These are phyloP conservation scores for Eupithecia insigniata DNA, from an alignment of 2,888 invertebrate genomes.

Conservation along the genomic window DNA sequence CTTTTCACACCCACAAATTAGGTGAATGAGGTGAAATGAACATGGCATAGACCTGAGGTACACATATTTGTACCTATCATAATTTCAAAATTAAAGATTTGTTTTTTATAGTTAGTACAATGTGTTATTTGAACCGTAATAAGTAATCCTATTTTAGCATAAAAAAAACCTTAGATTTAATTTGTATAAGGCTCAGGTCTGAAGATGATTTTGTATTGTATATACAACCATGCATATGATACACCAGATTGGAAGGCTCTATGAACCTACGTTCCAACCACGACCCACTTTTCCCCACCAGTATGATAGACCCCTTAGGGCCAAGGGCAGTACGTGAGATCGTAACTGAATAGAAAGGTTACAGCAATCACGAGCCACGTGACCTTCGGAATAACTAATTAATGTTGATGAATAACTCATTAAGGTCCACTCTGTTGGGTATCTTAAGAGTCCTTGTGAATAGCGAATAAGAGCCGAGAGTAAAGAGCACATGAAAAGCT, in stretches of 20 bases:
- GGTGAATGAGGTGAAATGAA: no score
- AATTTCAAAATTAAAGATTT: no score
- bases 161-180: no score
- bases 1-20: no score
- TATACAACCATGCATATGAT: no score
- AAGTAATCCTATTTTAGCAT: no score
- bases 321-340: constrained; percentile 23
- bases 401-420: constrained; percentile 12
- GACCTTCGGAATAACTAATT: constrained; percentile 21
- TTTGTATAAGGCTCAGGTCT: no score
- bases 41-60: no score
- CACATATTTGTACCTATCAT: no score
- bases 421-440: constrained; percentile 4
- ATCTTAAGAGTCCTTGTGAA: background rate
- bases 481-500: background rate
- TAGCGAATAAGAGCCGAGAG: background rate
- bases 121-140: no score
- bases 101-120: no score
- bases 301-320: constrained; percentile 7
- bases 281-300: background rate
- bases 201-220: no score
- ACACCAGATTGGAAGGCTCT: background rate
- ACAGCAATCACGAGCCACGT: constrained; percentile 16
- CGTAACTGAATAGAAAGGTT: constrained; percentile 17
- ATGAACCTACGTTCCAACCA: background rate